Evolutionary conservation across 2,113 vertebrate genomes (phyloP).

Genomic region (Lophochroa leadbeateri): DNA sequence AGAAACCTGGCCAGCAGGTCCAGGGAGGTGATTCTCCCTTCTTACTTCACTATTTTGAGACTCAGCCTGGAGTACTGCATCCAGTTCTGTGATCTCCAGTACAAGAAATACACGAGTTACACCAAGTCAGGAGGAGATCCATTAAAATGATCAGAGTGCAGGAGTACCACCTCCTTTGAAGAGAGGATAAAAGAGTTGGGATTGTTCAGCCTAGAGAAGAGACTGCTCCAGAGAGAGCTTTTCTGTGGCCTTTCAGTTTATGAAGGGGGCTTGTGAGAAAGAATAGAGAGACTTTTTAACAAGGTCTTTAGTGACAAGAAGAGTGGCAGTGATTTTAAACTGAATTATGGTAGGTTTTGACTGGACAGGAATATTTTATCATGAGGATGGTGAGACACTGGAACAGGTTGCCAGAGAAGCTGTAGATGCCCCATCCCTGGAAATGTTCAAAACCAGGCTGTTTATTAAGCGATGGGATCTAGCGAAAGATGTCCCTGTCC

Average conservation of each 20-base stretch:
- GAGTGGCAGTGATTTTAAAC: background rate
- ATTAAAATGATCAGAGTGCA: background rate
- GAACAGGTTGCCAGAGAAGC: background rate
- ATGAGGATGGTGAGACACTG: background rate
- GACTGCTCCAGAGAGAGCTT: accelerated
- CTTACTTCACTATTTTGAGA: background rate
- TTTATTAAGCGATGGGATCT: background rate
- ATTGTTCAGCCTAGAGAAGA: background rate
- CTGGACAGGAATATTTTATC: background rate
- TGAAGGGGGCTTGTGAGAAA: background rate
- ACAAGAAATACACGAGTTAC: accelerated
- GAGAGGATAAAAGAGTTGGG: no score
- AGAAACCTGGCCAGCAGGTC: background rate
- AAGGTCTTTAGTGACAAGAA: background rate
- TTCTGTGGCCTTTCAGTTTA: background rate
- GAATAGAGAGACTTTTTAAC: background rate
- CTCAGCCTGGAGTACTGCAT: background rate
- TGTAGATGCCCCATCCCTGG: background rate
- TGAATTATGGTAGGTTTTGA: background rate
- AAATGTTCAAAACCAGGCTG: background rate
- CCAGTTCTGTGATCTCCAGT: background rate
- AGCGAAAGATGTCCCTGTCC: background rate
- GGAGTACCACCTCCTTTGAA: background rate
- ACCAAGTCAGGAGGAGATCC: background rate
- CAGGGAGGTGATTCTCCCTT: background rate